Evolutionary conservation across 2,797 vertebrate species (phyloP).

Genomic region (Micromesistius poutassou): DNA sequence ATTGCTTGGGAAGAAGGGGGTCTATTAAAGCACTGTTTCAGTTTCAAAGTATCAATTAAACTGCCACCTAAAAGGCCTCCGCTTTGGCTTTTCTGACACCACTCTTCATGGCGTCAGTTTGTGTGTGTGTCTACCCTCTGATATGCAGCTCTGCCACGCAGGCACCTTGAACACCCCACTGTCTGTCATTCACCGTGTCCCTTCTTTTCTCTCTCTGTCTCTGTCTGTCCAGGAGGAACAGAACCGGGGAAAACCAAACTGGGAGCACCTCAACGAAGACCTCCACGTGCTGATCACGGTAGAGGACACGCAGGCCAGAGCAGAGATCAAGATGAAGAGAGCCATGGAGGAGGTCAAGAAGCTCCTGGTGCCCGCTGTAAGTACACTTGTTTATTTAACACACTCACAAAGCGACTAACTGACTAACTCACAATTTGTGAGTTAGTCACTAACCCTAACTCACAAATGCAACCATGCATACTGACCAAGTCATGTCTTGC

Average conservation of each 20-base stretch:
- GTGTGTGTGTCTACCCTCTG: slow-evolving; percentile 44
- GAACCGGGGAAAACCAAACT: slow-evolving; percentile 83
- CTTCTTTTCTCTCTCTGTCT: not conserved
- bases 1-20: slow-evolving; percentile 54
- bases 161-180: slow-evolving; percentile 45
- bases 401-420: not conserved
- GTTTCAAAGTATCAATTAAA: slow-evolving; percentile 67
- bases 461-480: not conserved
- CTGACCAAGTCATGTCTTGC: not conserved
- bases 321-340: slow-evolving; percentile 82
- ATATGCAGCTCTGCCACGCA: slow-evolving; percentile 42
- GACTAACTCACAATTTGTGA: no score
- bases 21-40: slow-evolving; percentile 60
- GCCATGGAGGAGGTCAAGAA: slow-evolving; percentile 83
- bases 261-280: slow-evolving; percentile 84
- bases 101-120: slow-evolving; percentile 40
- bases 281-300: slow-evolving; percentile 82
- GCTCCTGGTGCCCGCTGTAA: slow-evolving; percentile 81
- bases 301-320: slow-evolving; percentile 79
- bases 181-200: slow-evolving; percentile 47
- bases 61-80: slow-evolving; percentile 57
- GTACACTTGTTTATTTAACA: slow-evolving; percentile 40
- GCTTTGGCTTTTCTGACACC: slow-evolving; percentile 42
- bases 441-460: not conserved
- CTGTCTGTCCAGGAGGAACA: slow-evolving; percentile 75